These are phyloP conservation scores for Smutsia gigantea DNA, from an alignment of 2,797 vertebrate genomes.

Conservation along the genomic window DNA sequence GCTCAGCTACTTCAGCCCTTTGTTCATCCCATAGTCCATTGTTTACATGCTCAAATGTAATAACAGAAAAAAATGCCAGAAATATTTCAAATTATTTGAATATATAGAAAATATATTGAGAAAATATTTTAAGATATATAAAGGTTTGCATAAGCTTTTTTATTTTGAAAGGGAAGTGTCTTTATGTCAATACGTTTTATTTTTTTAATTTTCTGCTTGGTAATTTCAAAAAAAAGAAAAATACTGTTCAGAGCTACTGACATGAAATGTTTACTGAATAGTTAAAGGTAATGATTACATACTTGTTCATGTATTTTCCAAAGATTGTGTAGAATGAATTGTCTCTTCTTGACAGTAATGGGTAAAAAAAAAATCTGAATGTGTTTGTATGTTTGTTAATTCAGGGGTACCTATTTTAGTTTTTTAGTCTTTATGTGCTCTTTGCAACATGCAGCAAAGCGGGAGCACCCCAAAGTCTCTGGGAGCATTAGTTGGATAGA, in stretches of 20 bases:
- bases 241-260: not conserved
- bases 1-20: conserved; percentile 1
- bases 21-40: not conserved
- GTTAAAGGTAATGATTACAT: conserved; percentile 23
- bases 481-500: conserved; percentile 21
- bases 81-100: conserved; percentile 14
- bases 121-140: conserved; percentile 19
- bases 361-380: conserved; percentile 39
- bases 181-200: not conserved
- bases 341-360: conserved; percentile 48
- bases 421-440: not conserved
- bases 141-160: not conserved
- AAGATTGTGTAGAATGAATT: not conserved
- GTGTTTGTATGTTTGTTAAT: conserved; percentile 2
- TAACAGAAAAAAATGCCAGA: not conserved
- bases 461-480: not conserved
- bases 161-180: not conserved
- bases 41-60: not conserved
- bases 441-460: not conserved
- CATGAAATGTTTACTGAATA: conserved; percentile 32
- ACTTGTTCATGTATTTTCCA: conserved; percentile 55
- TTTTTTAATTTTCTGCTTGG: not conserved
- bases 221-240: conserved; percentile 30
- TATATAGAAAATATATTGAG: not conserved
- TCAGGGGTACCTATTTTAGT: not conserved